A percentile compares a stretch with the other conserved stretches of the same genome.
Conservation (phyloP, 2,797 vertebrate genomes). For the Parauchenoglanis ngamensis region DNA sequence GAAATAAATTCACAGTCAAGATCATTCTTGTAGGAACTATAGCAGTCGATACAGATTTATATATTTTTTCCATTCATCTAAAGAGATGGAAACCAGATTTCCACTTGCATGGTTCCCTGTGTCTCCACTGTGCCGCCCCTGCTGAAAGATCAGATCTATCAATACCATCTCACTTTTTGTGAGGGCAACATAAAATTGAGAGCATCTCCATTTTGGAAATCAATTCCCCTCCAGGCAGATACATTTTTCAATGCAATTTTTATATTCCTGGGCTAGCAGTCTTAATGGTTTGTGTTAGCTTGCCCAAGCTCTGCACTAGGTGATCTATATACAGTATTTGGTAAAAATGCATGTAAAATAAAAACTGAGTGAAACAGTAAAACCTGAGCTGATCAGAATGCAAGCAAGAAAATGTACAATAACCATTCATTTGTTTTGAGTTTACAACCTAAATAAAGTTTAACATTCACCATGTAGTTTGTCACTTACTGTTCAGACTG, state of each 20-base stretch:
- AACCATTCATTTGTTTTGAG: neutral
- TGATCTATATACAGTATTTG: neutral
- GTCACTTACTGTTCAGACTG: neutral
- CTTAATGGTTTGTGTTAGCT: conserved; percentile 1
- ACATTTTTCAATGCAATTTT: neutral
- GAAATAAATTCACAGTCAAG: neutral
- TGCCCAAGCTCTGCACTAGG: neutral
- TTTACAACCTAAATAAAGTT: neutral
- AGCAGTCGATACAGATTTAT: neutral
- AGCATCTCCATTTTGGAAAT: conserved; percentile 1
- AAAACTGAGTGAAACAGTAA: neutral
- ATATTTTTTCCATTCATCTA: neutral
- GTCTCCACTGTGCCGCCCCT: neutral
- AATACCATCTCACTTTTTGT: neutral
- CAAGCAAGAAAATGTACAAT: neutral
- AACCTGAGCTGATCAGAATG: neutral
- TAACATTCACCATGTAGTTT: neutral
- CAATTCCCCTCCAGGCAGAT: neutral
- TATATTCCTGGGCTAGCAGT: neutral
- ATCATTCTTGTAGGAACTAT: neutral
- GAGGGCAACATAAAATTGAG: neutral
- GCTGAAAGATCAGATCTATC: conserved; percentile 14
- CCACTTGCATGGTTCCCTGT: neutral
- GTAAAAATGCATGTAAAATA: neutral
- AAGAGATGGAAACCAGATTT: conserved; percentile 2